Base-by-base conservation (phyloP, 2,888 invertebrate species). In the Nineta flava region DNA sequence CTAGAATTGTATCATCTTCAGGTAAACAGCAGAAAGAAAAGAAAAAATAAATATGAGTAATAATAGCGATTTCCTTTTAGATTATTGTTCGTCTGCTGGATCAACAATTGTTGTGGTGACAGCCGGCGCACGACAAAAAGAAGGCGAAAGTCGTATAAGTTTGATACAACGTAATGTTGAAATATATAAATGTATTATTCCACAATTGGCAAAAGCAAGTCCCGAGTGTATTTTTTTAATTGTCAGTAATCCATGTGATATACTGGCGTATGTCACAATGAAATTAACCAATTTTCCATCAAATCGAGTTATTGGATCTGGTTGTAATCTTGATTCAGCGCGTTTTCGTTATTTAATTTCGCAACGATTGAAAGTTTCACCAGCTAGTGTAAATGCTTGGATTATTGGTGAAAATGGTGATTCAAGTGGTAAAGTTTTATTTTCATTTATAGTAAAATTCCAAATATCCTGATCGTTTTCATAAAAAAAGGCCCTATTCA, bases 321-420 rank as follows among this genome's bases (percentile, higher is more conserved):
- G 81, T 50, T 79, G 79, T 26, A 73, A 76, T 60, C 62, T 81
- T 52, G 79, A 81, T 58, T 72, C 76, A 1, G 70, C 76, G 19
- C 67, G 79, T 55, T 77, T 81, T 61, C 70, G 76, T 10, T 74
- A 69, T 57, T 59, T 76, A 49, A 67, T 82, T 52, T 72, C 74
- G 1, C 68, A 77, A 56, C 66, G 71, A 54, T 61, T 81, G 34
- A 69, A 71, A 52, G 67, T 79, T 35, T 70, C 76, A 3, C 68
- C 77, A 1, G 64, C 65, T 35, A 72, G 72, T 51, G 68, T 74
- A 48, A 73, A 78, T 53, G 79, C 72, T 5, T 75, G 72, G 65
- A 73, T 81, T 48, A 72, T 81, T 53, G 81, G 81, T n/a, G 80
- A 81, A 58, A 79, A 81, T 57, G 81, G 80, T 9, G 75, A 77